Conservation (phyloP, 2,797 vertebrate species). For the Sebastes taczanowskii region DNA sequence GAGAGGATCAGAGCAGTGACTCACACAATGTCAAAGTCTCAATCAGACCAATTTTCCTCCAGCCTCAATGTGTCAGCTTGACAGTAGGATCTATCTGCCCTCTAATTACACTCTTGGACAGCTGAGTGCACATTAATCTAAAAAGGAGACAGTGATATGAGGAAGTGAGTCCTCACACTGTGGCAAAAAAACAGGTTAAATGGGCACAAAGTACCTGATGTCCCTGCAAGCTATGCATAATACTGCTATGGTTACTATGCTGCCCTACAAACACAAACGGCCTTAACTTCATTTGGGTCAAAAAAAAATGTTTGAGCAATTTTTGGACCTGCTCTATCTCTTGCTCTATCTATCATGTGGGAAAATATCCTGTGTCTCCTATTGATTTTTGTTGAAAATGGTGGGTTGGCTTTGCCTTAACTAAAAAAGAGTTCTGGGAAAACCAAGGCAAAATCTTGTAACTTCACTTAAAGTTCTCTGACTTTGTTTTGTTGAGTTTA, state of each 20-base stretch:
- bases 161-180: not conserved
- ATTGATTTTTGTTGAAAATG: not conserved
- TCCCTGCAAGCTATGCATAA: not conserved
- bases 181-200: constrained; percentile 23
- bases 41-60: constrained; percentile 56
- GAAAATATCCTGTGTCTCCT: not conserved
- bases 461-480: too few species aligned
- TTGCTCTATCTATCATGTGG: not conserved
- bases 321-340: not conserved
- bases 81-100: constrained; percentile 36
- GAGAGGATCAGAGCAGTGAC: constrained; percentile 66
- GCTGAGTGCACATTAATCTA: constrained; percentile 44
- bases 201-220: not conserved
- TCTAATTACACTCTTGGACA: constrained; percentile 51
- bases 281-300: not conserved
- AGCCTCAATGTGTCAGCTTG: constrained; percentile 29
- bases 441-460: too few species aligned
- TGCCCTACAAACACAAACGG: not conserved
- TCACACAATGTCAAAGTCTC: constrained; percentile 64
- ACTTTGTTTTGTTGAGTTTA: too few species aligned
- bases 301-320: not conserved
- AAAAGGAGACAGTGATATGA: constrained; percentile 25
- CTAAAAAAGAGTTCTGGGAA: too few species aligned
- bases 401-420: not conserved
- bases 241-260: not conserved